Evolutionary conservation across 2,888 invertebrate genomes (phyloP), one percentile per base, ranked within the genome.

Genomic region (Sarcophaga variegata): DNA sequence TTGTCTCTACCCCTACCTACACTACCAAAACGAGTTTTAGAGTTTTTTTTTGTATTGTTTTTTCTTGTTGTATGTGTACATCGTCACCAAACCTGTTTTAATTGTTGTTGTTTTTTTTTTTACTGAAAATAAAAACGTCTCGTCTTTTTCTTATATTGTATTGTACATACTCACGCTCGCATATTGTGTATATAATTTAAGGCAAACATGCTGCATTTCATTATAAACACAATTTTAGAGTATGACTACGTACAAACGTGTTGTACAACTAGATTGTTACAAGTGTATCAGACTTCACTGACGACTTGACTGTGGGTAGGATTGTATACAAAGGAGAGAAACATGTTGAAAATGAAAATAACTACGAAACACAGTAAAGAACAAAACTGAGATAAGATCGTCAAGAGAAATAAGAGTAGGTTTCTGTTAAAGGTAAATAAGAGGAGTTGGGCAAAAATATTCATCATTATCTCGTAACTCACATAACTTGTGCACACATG

Each of bases 11-110:
- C 81, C 87, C 84, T 84, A 84, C 81, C 87, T 84, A 87, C 87
- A 75, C 86, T 84, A 85, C 86, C 85, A 84, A 88, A 88, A 85
- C 87, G 20, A 81, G 83, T 85, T 87, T 83, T 77, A n/a, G 47
- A 66, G 77, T 82, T 76, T 25, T 60, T 45, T 63, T 70, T 67
- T 54, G 25, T 25, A 54, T 12, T 49, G 49, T 27, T 45, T 49
- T 78, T 71, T 70, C 47, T 66, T 70, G 12, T 66, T 74, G 62
- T 62, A 67, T 63, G 76, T 79, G 79, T 79, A 69, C 81, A 79
- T 85, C 91, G 91, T 91, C 91, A 91, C 89, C 90, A 91, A 91
- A 92, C 91, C 90, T 90, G 91, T 92, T 91, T 91, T 91, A 89
- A 88, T 89, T 78, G 69, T 72, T 78, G 69, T 72, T 83, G 67